Conservation (phyloP, 2,113 vertebrate species). For the Noturus placidus region DNA sequence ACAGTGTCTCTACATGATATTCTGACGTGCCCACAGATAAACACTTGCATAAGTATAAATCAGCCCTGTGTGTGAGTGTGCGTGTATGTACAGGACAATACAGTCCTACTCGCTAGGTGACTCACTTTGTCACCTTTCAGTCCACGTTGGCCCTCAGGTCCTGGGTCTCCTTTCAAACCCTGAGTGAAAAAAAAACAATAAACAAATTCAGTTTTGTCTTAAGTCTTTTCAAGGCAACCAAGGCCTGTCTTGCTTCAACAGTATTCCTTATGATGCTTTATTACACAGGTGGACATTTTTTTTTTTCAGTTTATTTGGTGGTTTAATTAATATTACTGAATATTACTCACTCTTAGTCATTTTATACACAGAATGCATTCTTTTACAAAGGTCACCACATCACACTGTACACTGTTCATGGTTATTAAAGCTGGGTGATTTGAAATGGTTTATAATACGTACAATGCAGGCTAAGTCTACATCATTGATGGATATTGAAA, state of each 20-base stretch:
- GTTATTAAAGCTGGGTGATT: too few relatives aligned
- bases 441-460: background rate
- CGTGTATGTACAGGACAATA: conserved; percentile 11
- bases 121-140: conserved; percentile 89
- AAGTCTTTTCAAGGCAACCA: background rate
- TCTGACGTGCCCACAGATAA: background rate
- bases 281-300: background rate
- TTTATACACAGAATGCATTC: background rate
- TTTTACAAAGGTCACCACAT: background rate
- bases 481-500: background rate
- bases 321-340: background rate
- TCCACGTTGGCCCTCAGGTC: conserved; percentile 75
- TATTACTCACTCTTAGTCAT: background rate
- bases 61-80: background rate
- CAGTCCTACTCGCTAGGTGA: conserved; percentile 17
- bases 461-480: background rate
- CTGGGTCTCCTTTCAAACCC: conserved; percentile 86
- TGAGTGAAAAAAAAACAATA: conserved; percentile 61
- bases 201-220: background rate
- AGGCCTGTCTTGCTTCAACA: background rate
- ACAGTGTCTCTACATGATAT: background rate
- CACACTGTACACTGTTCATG: background rate
- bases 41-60: background rate
- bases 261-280: background rate
- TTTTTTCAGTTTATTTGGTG: background rate